These are phyloP conservation scores for Carlito syrichta DNA, from an alignment of 2,113 vertebrate species.

Conservation along the genomic window DNA sequence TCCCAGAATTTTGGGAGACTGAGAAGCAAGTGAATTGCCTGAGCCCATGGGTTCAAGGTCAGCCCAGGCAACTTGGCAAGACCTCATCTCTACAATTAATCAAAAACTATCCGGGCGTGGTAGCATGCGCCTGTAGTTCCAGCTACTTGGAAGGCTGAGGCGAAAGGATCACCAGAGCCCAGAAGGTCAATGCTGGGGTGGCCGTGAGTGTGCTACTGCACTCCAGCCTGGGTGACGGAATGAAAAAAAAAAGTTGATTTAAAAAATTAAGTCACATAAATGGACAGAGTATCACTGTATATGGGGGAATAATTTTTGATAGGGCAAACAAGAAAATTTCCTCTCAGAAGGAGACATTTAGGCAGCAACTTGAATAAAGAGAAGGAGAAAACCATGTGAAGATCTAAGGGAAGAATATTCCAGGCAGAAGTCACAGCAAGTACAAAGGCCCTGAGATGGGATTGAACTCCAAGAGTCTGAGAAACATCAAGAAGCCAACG, in stretches of 20 bases:
- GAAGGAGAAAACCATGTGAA: neutral
- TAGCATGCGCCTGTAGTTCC: too few relatives aligned
- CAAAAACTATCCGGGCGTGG: too few relatives aligned
- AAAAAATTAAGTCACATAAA: neutral
- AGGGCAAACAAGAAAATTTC: neutral
- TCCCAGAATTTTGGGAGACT: too few relatives aligned
- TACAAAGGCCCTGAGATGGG: neutral
- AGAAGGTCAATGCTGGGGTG: too few relatives aligned
- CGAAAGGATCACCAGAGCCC: too few relatives aligned
- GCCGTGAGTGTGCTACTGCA: too few relatives aligned
- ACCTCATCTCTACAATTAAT: too few relatives aligned
- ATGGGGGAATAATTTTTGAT: neutral
- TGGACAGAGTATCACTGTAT: neutral
- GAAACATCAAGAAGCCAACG: neutral
- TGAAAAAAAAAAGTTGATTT: neutral
- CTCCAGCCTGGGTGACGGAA: too few relatives aligned
- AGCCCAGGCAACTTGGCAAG: too few relatives aligned
- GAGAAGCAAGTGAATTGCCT: too few relatives aligned
- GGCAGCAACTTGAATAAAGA: neutral
- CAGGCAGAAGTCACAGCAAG: neutral
- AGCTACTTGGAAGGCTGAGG: too few relatives aligned
- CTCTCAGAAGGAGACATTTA: neutral
- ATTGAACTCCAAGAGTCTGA: neutral
- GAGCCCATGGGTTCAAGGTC: too few relatives aligned
- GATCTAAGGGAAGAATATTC: neutral